A percentile compares a stretch with the other conserved stretches of the same genome.
phyloP scores from a whole-genome alignment of 2,113 vertebrate species.

The Steatornis caripensis region DNA sequence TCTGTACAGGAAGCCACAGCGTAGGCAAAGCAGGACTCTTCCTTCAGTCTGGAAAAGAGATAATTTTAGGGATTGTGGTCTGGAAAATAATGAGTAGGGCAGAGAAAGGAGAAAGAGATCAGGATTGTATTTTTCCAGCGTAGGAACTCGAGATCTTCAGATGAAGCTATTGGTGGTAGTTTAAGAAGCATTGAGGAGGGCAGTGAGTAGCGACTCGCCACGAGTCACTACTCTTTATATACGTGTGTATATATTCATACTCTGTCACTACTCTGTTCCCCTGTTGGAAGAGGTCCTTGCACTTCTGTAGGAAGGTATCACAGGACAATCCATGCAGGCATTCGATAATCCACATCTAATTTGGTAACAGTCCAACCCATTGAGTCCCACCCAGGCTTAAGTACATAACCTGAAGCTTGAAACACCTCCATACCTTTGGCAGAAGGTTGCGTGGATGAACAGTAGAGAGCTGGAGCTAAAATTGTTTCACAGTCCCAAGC shows the following conservation, averaged over 20 bases:
- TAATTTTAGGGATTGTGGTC: not conserved
- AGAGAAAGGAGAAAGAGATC: not conserved
- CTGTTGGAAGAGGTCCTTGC: not conserved
- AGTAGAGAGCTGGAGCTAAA: not conserved
- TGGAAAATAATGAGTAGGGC: not conserved
- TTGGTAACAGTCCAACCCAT: not conserved
- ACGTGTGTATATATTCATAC: too few relatives aligned
- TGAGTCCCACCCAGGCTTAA: not conserved
- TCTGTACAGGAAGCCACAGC: not conserved
- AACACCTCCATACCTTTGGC: not conserved
- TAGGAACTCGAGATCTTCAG: not conserved
- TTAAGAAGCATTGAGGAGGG: not conserved
- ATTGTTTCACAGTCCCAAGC: not conserved
- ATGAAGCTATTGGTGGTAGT: not conserved
- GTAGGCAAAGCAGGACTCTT: not conserved
- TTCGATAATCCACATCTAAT: not conserved
- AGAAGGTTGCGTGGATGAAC: not conserved
- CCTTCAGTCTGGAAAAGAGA: not conserved
- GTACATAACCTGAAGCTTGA: not conserved
- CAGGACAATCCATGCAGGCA: not conserved
- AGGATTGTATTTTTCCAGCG: not conserved
- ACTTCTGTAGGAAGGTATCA: not conserved
- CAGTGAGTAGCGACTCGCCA: not conserved
- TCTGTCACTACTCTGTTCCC: too few relatives aligned
- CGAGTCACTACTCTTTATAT: too few relatives aligned